Percentiles rank a stretch among this genome's conserved stretches.
These are phyloP conservation scores for Hyperoplus lanceolatus DNA, from an alignment of 2,797 vertebrate species.

Conservation along the genomic window DNA sequence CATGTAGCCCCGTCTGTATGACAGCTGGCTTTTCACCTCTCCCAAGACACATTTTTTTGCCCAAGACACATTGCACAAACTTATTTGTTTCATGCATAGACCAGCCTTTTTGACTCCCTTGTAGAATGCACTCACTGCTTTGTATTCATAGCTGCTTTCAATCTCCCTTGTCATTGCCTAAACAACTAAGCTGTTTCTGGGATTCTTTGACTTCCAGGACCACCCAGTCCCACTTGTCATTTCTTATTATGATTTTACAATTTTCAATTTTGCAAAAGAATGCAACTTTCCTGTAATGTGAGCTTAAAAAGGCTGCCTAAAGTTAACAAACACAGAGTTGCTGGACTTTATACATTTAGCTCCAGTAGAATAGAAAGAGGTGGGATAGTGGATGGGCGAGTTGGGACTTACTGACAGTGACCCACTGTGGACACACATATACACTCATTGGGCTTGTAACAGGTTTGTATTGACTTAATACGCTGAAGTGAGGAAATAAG, in stretches of 20 bases:
- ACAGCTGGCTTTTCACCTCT: neutral
- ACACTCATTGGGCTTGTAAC: neutral
- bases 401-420: slow-evolving; percentile 40
- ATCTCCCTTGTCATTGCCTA: slow-evolving; percentile 46
- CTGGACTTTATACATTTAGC: slow-evolving; percentile 32
- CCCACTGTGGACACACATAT: slow-evolving; percentile 17
- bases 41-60: too few species aligned
- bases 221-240: slow-evolving; percentile 56
- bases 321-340: slow-evolving; percentile 49
- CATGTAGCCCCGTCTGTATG: neutral
- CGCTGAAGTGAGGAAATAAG: slow-evolving; percentile 32
- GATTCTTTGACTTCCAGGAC: slow-evolving; percentile 56
- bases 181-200: slow-evolving; percentile 57
- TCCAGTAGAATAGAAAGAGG: slow-evolving; percentile 64
- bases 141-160: slow-evolving; percentile 72
- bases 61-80: too few species aligned
- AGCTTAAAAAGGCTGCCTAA: slow-evolving; percentile 25
- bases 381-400: slow-evolving; percentile 44
- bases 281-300: slow-evolving; percentile 18
- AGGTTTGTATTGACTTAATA: slow-evolving; percentile 32
- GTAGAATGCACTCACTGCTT: slow-evolving; percentile 15
- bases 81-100: too few species aligned
- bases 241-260: slow-evolving; percentile 38
- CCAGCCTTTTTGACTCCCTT: neutral
- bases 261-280: slow-evolving; percentile 25